Percentiles rank a stretch among this genome's conserved stretches.
Conservation (phyloP, 2,888 invertebrate species). For the Tachystola acroxantha region DNA sequence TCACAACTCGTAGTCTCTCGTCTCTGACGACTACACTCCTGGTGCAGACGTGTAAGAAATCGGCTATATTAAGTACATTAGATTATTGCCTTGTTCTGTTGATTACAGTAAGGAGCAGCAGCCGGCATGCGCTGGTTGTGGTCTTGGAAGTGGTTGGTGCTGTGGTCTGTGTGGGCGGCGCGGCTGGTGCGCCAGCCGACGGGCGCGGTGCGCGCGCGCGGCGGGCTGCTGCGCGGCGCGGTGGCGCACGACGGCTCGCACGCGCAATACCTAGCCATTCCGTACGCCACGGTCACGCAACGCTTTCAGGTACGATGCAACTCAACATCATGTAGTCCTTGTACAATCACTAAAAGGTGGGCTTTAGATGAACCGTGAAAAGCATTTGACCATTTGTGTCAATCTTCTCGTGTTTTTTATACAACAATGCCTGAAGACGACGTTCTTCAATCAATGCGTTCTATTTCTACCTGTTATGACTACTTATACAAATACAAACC, state of each 20-base stretch:
- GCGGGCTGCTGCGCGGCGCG: conserved; percentile 42
- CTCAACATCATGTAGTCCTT: neutral
- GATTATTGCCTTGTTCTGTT: too few species aligned
- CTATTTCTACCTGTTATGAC: too few species aligned
- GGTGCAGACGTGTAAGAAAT: too few species aligned
- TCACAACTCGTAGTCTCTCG: too few species aligned
- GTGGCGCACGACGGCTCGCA: conserved; percentile 44
- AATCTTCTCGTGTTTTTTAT: too few species aligned
- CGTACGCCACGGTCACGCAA: conserved; percentile 42
- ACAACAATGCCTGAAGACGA: too few species aligned
- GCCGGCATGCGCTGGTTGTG: neutral
- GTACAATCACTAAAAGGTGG: neutral
- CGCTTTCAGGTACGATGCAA: conserved; percentile 48
- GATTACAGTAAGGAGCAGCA: neutral
- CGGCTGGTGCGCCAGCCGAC: conserved; percentile 49
- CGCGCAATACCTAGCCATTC: conserved; percentile 43
- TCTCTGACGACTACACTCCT: too few species aligned
- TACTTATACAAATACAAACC: too few species aligned
- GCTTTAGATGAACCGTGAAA: too few species aligned
- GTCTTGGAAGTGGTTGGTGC: conserved; percentile 41
- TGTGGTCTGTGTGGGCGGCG: conserved; percentile 51
- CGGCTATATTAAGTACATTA: too few species aligned
- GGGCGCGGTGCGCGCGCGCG: conserved; percentile 28
- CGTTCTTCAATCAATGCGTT: too few species aligned
- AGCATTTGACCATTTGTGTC: too few species aligned